These are phyloP conservation scores for Papilio helenus DNA, from an alignment of 1,140 invertebrate genomes.

Conservation along the genomic window DNA sequence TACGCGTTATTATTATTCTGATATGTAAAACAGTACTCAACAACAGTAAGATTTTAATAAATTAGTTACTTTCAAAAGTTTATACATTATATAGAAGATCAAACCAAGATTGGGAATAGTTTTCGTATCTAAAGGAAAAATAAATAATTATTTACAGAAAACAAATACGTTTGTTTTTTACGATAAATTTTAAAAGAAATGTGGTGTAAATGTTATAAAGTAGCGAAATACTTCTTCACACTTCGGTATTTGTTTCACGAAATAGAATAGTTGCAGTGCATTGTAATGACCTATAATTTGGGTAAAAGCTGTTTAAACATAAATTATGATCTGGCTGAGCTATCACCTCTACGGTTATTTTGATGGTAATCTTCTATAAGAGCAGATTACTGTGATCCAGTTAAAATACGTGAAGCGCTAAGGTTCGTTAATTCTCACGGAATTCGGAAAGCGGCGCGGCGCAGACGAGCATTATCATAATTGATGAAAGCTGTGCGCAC, in stretches of 20 bases:
- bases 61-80: not conserved
- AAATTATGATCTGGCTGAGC: not conserved
- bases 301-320: no score
- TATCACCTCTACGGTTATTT: not conserved
- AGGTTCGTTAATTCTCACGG: constrained; percentile 10
- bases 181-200: no score
- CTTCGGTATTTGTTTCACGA: no score
- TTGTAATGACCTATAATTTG: no score
- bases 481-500: constrained; percentile 64
- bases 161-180: no score
- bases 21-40: constrained; percentile 27
- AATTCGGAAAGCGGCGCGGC: constrained; percentile 56
- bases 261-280: no score
- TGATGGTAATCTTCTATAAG: not conserved
- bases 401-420: constrained; percentile 7
- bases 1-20: not conserved
- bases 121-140: no score
- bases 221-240: no score
- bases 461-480: constrained; percentile 60
- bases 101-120: not conserved
- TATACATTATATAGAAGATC: not conserved
- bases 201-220: no score
- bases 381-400: not conserved
- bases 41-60: not conserved
- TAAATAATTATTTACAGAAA: no score